Percentiles rank a stretch among this genome's conserved stretches.
Evolutionary conservation across 2,113 vertebrate species (phyloP).

Genomic region (Phasianus colchicus): DNA sequence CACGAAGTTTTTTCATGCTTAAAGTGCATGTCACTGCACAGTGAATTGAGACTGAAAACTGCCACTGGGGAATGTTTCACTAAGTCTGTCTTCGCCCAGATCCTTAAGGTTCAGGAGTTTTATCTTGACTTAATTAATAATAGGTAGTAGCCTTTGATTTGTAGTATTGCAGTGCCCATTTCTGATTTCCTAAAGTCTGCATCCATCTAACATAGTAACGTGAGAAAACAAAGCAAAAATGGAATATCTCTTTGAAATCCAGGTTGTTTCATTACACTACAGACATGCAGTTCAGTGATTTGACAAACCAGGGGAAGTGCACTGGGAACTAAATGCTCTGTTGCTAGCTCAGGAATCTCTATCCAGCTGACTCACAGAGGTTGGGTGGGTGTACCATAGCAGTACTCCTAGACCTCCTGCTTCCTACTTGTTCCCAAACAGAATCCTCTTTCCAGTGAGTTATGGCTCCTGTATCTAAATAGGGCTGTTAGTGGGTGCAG

Average conservation of each 20-base stretch:
- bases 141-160: neutral
- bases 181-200: neutral
- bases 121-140: neutral
- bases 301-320: neutral
- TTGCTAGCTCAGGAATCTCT: neutral
- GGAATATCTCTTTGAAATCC: neutral
- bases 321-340: neutral
- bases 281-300: neutral
- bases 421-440: neutral
- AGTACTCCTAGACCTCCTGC: neutral
- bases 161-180: neutral
- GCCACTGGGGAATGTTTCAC: neutral
- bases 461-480: neutral
- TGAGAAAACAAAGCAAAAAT: neutral
- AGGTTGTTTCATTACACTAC: fast-evolving
- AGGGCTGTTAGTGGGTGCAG: neutral
- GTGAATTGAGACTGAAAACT: neutral
- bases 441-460: neutral
- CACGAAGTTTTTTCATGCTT: neutral
- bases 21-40: too few species aligned
- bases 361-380: neutral
- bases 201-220: neutral
- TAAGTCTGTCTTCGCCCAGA: neutral
- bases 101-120: neutral
- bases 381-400: neutral